Evolutionary conservation across 2,888 invertebrate genomes (phyloP), one percentile per base, ranked within the genome.

Genomic region (Pachydiplax longipennis): DNA sequence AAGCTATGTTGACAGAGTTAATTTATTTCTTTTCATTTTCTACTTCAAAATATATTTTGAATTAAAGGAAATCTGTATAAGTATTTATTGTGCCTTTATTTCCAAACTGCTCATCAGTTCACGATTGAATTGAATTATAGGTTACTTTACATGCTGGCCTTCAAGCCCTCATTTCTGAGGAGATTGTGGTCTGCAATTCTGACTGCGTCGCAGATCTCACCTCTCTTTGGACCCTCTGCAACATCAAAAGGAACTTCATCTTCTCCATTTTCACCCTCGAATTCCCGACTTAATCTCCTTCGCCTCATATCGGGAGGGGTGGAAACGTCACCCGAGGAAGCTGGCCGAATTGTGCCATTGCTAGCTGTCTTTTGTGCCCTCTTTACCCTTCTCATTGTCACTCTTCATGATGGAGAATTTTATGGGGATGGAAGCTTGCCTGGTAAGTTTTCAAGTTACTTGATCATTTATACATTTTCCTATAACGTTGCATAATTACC

Each of bases 331-430:
- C 95, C 95, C 12, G 95, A 95, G 22, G 96, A 97, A 91, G 95
- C 96, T 5, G 95, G 96, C 31, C 95, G 95, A 22, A 95, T 98
- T 25, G 95, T 98, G 18, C 97, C 98, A 0, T 95, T 97, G 0
- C 93, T 98, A 61, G 97, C 97, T 0, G 96, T 97, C 0, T 98
- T 98, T 94, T 98, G 98, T 93, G 96, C 97, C 1, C 94, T 98
- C 0, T 97, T 98, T 93, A 97, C 97, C 81, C 95, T 97, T 73
- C 94, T 98, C 5, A 95, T 98, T 90, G 96, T 97, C 0, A 98
- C 98, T 0, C 94, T 98, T 48, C 98, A 98, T 92, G 98, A 98
- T 93, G 96, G 96, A 0, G 98, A 98, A 94, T 98, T 98, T 94
- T 96, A 96, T 90, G 92, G 92, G 40, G 95, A 95, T 90, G 95